Evolutionary conservation across 1,140 invertebrate genomes (phyloP), one percentile per base, ranked within the genome.

Genomic region (Centruroides vittatus): DNA sequence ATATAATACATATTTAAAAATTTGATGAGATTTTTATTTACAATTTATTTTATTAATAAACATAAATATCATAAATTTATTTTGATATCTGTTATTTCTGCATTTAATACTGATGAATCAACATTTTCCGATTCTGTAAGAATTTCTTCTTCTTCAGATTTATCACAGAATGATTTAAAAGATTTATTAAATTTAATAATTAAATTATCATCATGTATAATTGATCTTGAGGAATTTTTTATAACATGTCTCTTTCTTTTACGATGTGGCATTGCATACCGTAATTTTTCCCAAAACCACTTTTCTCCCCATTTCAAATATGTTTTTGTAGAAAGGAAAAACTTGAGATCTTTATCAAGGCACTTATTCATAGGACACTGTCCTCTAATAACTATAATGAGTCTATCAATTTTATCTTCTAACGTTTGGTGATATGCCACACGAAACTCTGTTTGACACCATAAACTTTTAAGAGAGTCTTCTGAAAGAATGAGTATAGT

Each of bases 291-390:
- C 87, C 88, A 93, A 69, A 94, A 93, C 80, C 83, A 84, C 5
- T 83, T 83, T 70, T 92, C 87, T n/a, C 82, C 84, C 83, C 84
- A 88, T 66, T 86, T 80, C 0, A 94, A 77, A 68, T 92, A 94
- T 0, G 91, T 94, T 71, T 92, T 93, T 67, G 84, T 87, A 12
- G 80, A 80, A 0, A 93, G 70, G 67, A 93, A 92, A 0, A 82
- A 78, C 62, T 82, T 80, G 1, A 93, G 72, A 67, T 93, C 87
- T 3, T 81, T 74, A 62, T 88, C 86, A 54, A 92, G 70, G 46
- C 82, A 74, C 0, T 82, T 78, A 4, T 76, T 75, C 0, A 81
- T 74, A 0, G 81, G 80, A 3, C 88, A 36, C 47, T 90, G 86
- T 3, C 84, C 86, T 61, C 86, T 82, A 1, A 93, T 69, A 35